phyloP scores from a whole-genome alignment of 2,797 vertebrate genomes.

The Delichon dasypus region DNA sequence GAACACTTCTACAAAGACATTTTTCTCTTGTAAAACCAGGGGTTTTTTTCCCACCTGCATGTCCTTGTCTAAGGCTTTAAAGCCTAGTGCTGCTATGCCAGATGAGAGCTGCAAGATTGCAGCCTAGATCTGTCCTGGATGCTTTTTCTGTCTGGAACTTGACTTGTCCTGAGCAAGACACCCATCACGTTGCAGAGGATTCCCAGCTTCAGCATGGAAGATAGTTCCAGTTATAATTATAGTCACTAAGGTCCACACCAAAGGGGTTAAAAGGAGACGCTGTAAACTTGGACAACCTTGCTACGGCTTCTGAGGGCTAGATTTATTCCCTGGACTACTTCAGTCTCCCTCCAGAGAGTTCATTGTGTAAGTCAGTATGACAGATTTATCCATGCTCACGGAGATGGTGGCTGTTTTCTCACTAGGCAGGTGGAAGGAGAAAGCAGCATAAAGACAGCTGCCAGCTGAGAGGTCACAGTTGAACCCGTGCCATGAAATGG shows the following conservation, averaged over 20 bases:
- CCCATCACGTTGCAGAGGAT: slow-evolving; percentile 73
- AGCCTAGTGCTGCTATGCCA: not conserved
- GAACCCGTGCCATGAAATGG: slow-evolving; percentile 79
- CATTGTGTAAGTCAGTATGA: slow-evolving; percentile 73
- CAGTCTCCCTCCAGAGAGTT: slow-evolving; percentile 73
- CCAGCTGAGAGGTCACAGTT: slow-evolving; percentile 73
- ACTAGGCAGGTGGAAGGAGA: slow-evolving; percentile 74
- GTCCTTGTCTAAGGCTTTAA: slow-evolving; percentile 10
- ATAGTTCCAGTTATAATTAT: slow-evolving; percentile 72
- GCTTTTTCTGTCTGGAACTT: not conserved
- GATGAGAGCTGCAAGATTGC: slow-evolving; percentile 1
- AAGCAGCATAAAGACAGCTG: slow-evolving; percentile 69
- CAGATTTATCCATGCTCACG: slow-evolving; percentile 79
- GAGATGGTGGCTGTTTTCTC: slow-evolving; percentile 78
- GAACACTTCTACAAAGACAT: not conserved
- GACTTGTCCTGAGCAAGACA: not conserved
- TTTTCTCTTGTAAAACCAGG: not conserved
- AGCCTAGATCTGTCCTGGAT: not conserved
- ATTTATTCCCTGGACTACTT: slow-evolving; percentile 75
- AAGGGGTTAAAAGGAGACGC: slow-evolving; percentile 75
- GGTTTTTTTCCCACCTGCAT: not conserved
- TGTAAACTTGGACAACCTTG: slow-evolving; percentile 75
- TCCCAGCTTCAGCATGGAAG: slow-evolving; percentile 48
- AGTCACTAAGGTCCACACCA: slow-evolving; percentile 69
- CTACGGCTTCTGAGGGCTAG: slow-evolving; percentile 63